Evolutionary conservation across 2,113 vertebrate species (phyloP), one percentile per base, ranked within the genome.

Genomic region (Smithornis capensis): DNA sequence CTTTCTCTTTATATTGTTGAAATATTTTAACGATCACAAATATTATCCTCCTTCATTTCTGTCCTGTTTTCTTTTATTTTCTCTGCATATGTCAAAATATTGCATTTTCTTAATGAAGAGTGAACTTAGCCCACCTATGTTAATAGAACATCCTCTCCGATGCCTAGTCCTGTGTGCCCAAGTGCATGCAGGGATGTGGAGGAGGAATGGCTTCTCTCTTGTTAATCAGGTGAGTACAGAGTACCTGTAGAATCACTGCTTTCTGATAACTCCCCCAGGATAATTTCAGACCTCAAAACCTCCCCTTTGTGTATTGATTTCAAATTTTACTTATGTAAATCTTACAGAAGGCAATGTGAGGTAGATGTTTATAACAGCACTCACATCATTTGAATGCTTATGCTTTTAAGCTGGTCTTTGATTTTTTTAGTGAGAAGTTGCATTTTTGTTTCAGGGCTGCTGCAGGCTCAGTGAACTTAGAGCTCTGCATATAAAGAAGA

Each of bases 131-230:
- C 99, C 99, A 5, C 99, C 99, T 14, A 98, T 99, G 98, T 94
- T 99, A 75, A 99, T 99, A 85, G 99, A 99, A 77, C 98, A 99
- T 63, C 99, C 99, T 35, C 98, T 99, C 6, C 98, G 99, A 89
- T 99, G 99, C 96, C 97, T 99, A 50, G 99, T 99, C 60, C 97
- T 99, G 1, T 99, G 99, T 98, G 99, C 99, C 52, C 99, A 99
- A 97, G 99, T 99, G 83, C 99, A 99, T 96, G 99, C 99, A 98
- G 99, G 99, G 71, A 99, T 99, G 99, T 99, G 99, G 99, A 98
- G 99, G 92, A 98, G 99, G 97, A 99, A 99, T 47, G 99, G 99
- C 12, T 99, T 99, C 90, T 99, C 99, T 19, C 98, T 99, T 62
- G 99, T 99, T 91, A 99, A 99, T 95, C 99, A 99, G 98, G 99